A percentile compares a stretch with the other conserved stretches of the same genome.
These are phyloP conservation scores for Drosophila multiciliata DNA, from an alignment of 2,888 invertebrate species.

Conservation along the genomic window DNA sequence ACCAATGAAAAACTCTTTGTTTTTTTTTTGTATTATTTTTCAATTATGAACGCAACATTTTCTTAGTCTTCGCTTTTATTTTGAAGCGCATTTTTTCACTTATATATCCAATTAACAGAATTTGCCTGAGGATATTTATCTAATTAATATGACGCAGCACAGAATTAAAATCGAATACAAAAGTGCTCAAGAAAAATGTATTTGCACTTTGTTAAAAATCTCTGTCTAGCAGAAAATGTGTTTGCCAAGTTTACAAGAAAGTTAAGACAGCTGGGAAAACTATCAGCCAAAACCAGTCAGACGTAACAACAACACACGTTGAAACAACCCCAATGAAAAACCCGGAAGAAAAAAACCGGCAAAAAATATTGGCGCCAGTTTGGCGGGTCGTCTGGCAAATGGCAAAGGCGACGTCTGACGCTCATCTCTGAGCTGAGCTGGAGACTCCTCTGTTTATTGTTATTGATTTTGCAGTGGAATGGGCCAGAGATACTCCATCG, in stretches of 20 bases:
- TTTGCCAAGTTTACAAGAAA: constrained; percentile 37
- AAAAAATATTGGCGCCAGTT: constrained; percentile 69
- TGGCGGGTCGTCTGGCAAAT: constrained; percentile 67
- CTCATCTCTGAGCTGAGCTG: constrained; percentile 48
- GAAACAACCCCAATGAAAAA: constrained; percentile 27
- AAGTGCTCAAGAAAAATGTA: background rate
- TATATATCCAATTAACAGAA: constrained; percentile 31
- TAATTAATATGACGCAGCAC: constrained; percentile 20
- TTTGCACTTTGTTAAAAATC: background rate
- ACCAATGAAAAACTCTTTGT: constrained; percentile 18
- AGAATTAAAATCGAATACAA: background rate
- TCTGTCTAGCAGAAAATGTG: constrained; percentile 6
- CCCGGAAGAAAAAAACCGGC: constrained; percentile 35
- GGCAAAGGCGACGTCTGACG: constrained; percentile 54
- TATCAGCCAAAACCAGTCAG: constrained; percentile 40
- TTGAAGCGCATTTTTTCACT: constrained; percentile 4
- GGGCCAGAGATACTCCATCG: constrained; percentile 17
- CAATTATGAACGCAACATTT: constrained; percentile 32
- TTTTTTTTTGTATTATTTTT: constrained; percentile 12
- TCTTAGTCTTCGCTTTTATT: constrained; percentile 11
- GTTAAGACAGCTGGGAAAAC: constrained; percentile 45
- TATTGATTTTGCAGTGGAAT: constrained; percentile 61
- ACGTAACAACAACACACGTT: constrained; percentile 47
- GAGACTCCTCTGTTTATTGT: constrained; percentile 61
- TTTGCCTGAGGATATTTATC: constrained; percentile 28